Conservation (phyloP, 2,797 vertebrate species). For the Amblyraja radiata region DNA sequence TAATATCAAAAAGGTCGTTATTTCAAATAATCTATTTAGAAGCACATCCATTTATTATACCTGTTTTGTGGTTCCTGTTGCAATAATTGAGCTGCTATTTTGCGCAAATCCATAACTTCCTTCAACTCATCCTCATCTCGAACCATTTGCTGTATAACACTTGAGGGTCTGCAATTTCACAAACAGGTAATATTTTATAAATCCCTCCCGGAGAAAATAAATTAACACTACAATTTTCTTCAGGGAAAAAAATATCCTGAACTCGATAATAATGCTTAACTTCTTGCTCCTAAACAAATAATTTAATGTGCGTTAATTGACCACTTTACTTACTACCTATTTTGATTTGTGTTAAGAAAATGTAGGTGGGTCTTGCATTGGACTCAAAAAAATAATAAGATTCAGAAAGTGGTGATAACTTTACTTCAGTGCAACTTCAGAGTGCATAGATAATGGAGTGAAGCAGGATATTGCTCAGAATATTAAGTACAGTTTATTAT, state of each 20-base stretch:
- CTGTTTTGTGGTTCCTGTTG: slow-evolving; percentile 95
- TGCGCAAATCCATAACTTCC: slow-evolving; percentile 88
- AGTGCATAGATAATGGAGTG: too few species aligned
- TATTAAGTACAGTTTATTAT: too few species aligned
- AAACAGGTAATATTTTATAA: not conserved
- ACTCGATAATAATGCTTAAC: not conserved
- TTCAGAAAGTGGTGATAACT: too few species aligned
- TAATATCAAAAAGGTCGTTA: too few species aligned
- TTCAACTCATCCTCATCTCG: slow-evolving; percentile 84
- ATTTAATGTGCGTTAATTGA: not conserved
- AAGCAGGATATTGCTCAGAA: too few species aligned
- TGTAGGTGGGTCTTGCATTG: not conserved
- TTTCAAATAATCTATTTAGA: not conserved
- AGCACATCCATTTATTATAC: slow-evolving; percentile 50
- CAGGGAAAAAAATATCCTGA: not conserved
- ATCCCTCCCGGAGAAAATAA: not conserved
- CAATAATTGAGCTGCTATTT: slow-evolving; percentile 86
- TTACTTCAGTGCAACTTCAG: too few species aligned
- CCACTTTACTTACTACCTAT: not conserved
- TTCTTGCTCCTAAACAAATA: not conserved
- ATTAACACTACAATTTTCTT: not conserved
- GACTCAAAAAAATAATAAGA: not conserved
- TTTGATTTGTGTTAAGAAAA: not conserved
- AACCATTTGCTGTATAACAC: slow-evolving; percentile 63
- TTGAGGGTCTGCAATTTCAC: slow-evolving; percentile 66